These are phyloP conservation scores for Poecilia picta DNA, from an alignment of 2,797 vertebrate genomes.

Conservation along the genomic window DNA sequence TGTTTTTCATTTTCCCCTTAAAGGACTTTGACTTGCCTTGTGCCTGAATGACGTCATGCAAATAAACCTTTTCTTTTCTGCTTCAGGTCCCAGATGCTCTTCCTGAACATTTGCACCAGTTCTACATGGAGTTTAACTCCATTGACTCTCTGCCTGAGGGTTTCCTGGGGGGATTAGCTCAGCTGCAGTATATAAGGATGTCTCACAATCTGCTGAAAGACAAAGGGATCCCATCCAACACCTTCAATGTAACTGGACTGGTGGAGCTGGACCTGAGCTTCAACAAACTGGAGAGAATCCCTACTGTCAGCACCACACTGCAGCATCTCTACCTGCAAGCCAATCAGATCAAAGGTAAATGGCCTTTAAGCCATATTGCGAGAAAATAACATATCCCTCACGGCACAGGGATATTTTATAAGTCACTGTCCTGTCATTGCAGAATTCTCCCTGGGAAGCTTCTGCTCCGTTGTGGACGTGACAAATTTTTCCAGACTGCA, in stretches of 20 bases:
- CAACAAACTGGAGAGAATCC: slow-evolving; percentile 95
- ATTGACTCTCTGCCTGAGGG: slow-evolving; percentile 86
- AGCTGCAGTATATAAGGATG: slow-evolving; percentile 90
- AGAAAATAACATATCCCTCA: background rate
- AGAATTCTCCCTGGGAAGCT: slow-evolving; percentile 96
- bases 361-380: background rate
- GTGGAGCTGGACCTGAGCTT: slow-evolving; percentile 96
- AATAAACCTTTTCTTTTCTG: background rate
- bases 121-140: slow-evolving; percentile 93
- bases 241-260: slow-evolving; percentile 92
- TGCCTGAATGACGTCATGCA: background rate
- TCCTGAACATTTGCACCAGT: slow-evolving; percentile 88
- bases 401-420: background rate
- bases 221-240: slow-evolving; percentile 87
- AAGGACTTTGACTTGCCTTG: background rate
- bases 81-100: slow-evolving; percentile 86
- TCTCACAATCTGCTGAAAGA: slow-evolving; percentile 92
- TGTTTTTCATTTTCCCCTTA: background rate
- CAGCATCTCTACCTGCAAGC: slow-evolving; percentile 97
- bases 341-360: slow-evolving; percentile 92
- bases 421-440: background rate
- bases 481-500: slow-evolving; percentile 92
- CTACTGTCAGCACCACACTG: slow-evolving; percentile 87
- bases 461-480: slow-evolving; percentile 89
- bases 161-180: slow-evolving; percentile 85